Conservation (phyloP, 2,113 vertebrate genomes). For the Eubucco bourcierii region DNA sequence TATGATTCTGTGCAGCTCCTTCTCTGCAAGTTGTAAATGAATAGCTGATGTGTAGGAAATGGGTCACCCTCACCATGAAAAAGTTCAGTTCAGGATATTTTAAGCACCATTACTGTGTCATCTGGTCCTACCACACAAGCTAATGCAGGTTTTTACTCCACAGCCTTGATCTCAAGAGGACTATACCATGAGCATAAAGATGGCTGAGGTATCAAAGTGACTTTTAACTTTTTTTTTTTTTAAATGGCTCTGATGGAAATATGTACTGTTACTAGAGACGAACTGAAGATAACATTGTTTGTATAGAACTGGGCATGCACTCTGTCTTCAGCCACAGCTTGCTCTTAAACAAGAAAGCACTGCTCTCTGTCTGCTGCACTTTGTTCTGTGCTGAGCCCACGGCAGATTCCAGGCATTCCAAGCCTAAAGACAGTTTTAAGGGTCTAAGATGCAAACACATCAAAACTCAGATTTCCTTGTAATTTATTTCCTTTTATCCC, state of each 20-base stretch:
- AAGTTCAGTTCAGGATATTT: neutral
- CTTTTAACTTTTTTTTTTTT: neutral
- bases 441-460: conserved; percentile 32
- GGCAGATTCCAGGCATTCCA: conserved; percentile 60
- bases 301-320: neutral
- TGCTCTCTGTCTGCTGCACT: neutral
- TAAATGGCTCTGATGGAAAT: neutral
- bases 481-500: conserved; percentile 34
- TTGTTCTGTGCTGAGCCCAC: conserved; percentile 3
- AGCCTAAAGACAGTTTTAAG: conserved; percentile 8
- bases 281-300: conserved; percentile 16
- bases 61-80: neutral
- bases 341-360: neutral
- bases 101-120: neutral
- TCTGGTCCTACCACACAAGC: neutral
- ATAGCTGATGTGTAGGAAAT: neutral
- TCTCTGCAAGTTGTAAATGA: neutral
- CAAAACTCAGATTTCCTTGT: conserved; percentile 38
- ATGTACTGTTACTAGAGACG: neutral
- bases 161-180: neutral
- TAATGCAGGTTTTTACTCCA: neutral
- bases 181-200: neutral
- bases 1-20: neutral
- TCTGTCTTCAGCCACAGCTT: neutral
- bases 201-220: neutral